A percentile compares a stretch with the other conserved stretches of the same genome.
Conservation (phyloP, 1,140 invertebrate genomes). For the Penaeus chinensis region DNA sequence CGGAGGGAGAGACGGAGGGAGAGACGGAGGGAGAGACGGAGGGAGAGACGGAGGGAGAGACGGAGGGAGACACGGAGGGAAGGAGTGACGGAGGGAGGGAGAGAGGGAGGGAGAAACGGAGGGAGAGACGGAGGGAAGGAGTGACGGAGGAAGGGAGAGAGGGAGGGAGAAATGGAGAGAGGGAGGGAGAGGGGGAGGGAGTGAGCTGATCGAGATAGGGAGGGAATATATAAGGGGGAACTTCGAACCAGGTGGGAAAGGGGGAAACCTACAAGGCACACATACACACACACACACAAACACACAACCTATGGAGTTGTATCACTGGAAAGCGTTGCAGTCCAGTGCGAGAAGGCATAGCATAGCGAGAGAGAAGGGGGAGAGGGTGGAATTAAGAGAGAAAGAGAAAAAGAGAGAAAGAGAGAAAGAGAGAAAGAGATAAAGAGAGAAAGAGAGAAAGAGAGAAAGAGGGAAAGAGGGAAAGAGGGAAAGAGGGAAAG, state of each 20-base stretch:
- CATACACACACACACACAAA: too few species aligned
- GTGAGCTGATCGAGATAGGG: not conserved
- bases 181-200: not conserved
- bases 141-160: not conserved
- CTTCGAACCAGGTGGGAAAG: not conserved
- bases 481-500: too few species aligned
- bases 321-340: too few species aligned
- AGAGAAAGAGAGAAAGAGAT: too few species aligned
- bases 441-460: too few species aligned
- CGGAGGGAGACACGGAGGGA: not conserved
- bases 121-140: not conserved
- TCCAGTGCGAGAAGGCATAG: too few species aligned
- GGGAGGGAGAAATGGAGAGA: not conserved
- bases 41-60: not conserved
- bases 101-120: not conserved
- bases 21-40: not conserved
- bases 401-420: too few species aligned
- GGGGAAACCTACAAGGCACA: not conserved
- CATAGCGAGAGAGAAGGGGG: too few species aligned
- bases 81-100: not conserved
- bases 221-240: too few species aligned
- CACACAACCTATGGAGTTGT: too few species aligned
- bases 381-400: too few species aligned
- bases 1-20: not conserved
- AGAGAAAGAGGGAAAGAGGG: too few species aligned